A percentile compares a stretch with the other conserved stretches of the same genome.
phyloP scores from a whole-genome alignment of 2,888 invertebrate species.

The Apamea anceps region DNA sequence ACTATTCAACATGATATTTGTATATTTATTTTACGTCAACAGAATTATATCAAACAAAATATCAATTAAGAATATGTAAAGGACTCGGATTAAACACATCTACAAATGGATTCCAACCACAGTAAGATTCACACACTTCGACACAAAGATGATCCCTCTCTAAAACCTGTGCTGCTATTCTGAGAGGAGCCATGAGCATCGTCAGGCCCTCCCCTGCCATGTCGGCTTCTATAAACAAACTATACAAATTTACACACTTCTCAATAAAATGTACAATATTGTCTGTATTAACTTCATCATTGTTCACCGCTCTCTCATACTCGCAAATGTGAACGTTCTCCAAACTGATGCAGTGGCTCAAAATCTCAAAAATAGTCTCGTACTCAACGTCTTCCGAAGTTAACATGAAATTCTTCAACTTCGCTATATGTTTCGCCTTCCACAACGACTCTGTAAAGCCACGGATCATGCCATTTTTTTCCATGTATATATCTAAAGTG shows the following conservation, averaged over 20 bases:
- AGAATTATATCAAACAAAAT: conserved; percentile 37
- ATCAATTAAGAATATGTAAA: conserved; percentile 66
- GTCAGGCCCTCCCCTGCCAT: conserved; percentile 69
- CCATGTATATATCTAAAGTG: conserved; percentile 72
- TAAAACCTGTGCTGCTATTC: conserved; percentile 64
- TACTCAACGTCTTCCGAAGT: conserved; percentile 74
- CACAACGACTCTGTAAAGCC: conserved; percentile 65
- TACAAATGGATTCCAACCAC: conserved; percentile 75
- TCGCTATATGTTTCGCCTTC: conserved; percentile 65
- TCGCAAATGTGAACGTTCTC: conserved; percentile 76
- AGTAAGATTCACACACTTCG: conserved; percentile 71
- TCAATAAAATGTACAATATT: conserved; percentile 66
- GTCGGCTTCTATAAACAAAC: conserved; percentile 74
- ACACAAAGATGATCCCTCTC: conserved; percentile 67
- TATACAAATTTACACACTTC: conserved; percentile 70
- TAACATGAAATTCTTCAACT: conserved; percentile 72
- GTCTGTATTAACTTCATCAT: conserved; percentile 37
- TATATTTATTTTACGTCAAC: conserved; percentile 44
- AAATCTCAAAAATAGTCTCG: conserved; percentile 67
- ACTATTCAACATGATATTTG: conserved; percentile 23
- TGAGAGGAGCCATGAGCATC: conserved; percentile 67
- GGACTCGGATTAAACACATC: conserved; percentile 78
- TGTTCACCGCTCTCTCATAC: conserved; percentile 65
- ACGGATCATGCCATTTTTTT: conserved; percentile 64
- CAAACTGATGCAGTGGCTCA: conserved; percentile 68